Percentiles rank a stretch among this genome's conserved stretches.
These are phyloP conservation scores for Polylopha cassiicola DNA, from an alignment of 2,888 invertebrate species.

Conservation along the genomic window DNA sequence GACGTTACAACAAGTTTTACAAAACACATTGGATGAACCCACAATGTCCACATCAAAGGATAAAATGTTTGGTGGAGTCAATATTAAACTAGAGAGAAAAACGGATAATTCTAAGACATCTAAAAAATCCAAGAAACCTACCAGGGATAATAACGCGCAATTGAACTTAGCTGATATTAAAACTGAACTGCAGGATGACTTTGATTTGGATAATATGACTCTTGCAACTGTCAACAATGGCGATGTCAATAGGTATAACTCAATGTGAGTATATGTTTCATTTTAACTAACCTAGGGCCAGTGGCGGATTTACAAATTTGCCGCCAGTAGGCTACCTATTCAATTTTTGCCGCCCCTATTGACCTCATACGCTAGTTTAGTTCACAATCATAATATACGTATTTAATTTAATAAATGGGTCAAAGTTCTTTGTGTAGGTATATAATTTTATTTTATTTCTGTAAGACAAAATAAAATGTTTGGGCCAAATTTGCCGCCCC, in stretches of 20 bases:
- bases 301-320: no score
- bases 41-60: slow-evolving; percentile 45
- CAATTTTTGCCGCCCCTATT: no score
- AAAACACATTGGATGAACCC: slow-evolving; percentile 41
- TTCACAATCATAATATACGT: no score
- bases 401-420: no score
- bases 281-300: slow-evolving; percentile 8
- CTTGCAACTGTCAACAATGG: slow-evolving; percentile 65
- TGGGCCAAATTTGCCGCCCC: slow-evolving; percentile 28
- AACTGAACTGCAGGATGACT: slow-evolving; percentile 69
- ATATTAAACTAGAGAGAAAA: slow-evolving; percentile 59
- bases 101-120: slow-evolving; percentile 32
- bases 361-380: no score
- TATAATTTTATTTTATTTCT: slow-evolving; percentile 6
- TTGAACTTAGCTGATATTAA: slow-evolving; percentile 63
- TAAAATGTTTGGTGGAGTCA: slow-evolving; percentile 65
- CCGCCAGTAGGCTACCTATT: no score
- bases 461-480: slow-evolving; percentile 8
- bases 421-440: no score
- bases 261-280: slow-evolving; percentile 53
- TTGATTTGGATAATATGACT: slow-evolving; percentile 70
- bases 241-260: slow-evolving; percentile 59
- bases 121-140: slow-evolving; percentile 53
- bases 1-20: slow-evolving; percentile 39
- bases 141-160: slow-evolving; percentile 37